Conservation (phyloP, 2,113 vertebrate species). For the Prionailurus bengalensis region DNA sequence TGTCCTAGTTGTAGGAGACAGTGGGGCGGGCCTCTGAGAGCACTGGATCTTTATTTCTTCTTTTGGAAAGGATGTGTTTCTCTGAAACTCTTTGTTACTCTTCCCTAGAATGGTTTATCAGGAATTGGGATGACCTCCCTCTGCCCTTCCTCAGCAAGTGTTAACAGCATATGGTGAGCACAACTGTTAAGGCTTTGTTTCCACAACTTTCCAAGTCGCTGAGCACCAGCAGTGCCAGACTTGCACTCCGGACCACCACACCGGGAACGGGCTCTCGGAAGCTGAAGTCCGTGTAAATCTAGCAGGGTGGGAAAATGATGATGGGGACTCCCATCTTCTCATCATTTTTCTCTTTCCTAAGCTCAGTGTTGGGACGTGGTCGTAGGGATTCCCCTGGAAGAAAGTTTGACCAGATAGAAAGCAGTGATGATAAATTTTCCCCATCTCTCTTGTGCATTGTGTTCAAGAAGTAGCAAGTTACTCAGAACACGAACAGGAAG, state of each 20-base stretch:
- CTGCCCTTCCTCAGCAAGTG: background rate
- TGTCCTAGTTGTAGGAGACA: accelerated
- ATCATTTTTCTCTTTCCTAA: background rate
- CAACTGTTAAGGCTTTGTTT: background rate
- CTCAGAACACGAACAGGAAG: background rate
- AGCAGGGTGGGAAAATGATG: background rate
- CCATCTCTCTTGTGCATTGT: background rate
- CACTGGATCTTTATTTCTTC: background rate
- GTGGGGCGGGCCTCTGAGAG: accelerated
- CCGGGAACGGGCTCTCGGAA: background rate
- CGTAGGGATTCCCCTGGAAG: background rate
- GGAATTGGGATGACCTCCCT: background rate
- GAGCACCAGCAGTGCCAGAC: background rate
- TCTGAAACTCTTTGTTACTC: background rate
- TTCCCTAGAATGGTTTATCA: background rate
- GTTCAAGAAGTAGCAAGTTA: background rate
- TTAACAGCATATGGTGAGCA: background rate
- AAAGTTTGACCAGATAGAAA: background rate
- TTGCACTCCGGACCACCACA: background rate
- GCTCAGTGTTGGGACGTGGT: constrained; percentile 5
- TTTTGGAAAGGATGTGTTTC: background rate
- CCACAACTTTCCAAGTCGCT: background rate
- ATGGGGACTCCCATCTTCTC: background rate
- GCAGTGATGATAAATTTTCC: background rate
- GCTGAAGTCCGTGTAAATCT: background rate